Evolutionary conservation across 2,797 vertebrate genomes (phyloP).

Genomic region (Argyrosomus regius): DNA sequence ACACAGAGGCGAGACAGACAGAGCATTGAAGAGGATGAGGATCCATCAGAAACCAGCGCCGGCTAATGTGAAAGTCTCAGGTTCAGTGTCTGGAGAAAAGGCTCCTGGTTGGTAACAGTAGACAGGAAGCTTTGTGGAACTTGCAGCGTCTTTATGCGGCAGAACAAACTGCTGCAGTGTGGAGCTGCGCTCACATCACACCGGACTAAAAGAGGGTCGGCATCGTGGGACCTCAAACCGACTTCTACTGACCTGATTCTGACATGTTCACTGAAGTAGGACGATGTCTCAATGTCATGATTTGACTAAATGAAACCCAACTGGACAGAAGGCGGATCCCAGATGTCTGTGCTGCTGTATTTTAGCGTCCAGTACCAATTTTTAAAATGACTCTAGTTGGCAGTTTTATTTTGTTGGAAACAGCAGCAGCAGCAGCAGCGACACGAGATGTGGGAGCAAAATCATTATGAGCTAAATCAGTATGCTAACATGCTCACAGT

Average conservation of each 20-base stretch:
- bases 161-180: constrained; percentile 50
- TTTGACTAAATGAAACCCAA: not conserved
- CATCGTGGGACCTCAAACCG: not conserved
- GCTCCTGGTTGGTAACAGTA: constrained; percentile 49
- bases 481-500: too few species aligned
- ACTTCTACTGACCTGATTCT: constrained; percentile 30
- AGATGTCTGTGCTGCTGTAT: not conserved
- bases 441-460: too few species aligned
- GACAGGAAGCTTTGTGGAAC: constrained; percentile 55
- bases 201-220: not conserved
- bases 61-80: constrained; percentile 30
- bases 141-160: constrained; percentile 46
- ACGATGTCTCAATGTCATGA: not conserved
- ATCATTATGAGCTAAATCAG: too few species aligned
- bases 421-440: not conserved
- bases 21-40: constrained; percentile 62
- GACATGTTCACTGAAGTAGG: not conserved
- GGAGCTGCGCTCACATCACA: not conserved
- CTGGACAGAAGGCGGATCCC: too few species aligned
- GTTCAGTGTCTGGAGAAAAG: constrained; percentile 36
- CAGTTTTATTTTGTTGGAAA: not conserved
- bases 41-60: constrained; percentile 32
- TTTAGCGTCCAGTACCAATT: not conserved
- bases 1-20: constrained; percentile 54
- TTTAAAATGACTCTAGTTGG: not conserved